A percentile compares a stretch with the other conserved stretches of the same genome.
These are phyloP conservation scores for Amiota mariae DNA, from an alignment of 2,888 invertebrate genomes.

Conservation along the genomic window DNA sequence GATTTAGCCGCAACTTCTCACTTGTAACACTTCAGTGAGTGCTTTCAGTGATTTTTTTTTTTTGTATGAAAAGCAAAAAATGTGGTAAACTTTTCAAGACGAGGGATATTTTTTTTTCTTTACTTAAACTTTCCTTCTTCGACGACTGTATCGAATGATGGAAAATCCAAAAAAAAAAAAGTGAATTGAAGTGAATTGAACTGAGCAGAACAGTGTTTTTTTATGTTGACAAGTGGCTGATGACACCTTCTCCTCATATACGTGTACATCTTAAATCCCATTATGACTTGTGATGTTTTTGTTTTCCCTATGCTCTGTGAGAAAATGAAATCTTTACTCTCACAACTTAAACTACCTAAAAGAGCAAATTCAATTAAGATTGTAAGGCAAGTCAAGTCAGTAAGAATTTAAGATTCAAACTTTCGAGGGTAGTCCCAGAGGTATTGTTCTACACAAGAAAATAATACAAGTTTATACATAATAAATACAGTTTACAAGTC, in stretches of 20 bases:
- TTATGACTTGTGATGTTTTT: background rate
- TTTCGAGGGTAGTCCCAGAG: too few relatives aligned
- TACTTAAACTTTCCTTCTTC: too few relatives aligned
- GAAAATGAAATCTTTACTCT: background rate
- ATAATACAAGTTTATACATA: too few relatives aligned
- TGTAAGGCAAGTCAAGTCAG: background rate
- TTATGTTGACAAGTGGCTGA: background rate
- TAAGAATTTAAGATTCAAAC: too few relatives aligned
- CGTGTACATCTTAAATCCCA: background rate
- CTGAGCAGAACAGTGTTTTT: too few relatives aligned
- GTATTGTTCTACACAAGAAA: too few relatives aligned
- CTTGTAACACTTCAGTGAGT: background rate
- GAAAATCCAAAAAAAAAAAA: too few relatives aligned
- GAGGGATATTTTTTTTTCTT: background rate
- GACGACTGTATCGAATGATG: too few relatives aligned
- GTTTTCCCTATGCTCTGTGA: background rate
- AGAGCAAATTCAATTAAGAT: background rate
- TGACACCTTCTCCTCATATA: background rate
- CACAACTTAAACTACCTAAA: background rate
- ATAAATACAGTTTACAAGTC: too few relatives aligned
- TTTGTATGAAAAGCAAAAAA: background rate
- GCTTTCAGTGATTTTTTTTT: constrained; percentile 3
- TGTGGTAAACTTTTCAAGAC: background rate
- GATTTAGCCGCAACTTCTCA: too few relatives aligned
- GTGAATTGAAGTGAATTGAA: too few relatives aligned